Conservation (phyloP, 2,113 vertebrate species). For the Bufo gargarizans region DNA sequence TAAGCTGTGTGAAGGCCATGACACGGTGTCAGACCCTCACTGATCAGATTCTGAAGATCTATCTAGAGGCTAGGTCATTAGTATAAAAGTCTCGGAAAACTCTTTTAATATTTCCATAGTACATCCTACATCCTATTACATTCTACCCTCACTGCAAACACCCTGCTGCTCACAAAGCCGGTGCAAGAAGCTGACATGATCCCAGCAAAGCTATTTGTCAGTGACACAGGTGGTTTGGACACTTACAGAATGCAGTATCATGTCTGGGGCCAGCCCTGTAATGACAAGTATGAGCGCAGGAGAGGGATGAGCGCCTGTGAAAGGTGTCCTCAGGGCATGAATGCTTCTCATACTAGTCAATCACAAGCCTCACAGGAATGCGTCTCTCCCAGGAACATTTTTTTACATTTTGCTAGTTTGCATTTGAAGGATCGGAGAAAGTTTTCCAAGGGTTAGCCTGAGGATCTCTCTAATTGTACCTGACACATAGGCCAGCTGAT, state of each 20-base stretch:
- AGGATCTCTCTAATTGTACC: neutral
- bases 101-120: too few relatives aligned
- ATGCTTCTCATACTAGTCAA: slow-evolving; percentile 53
- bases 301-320: slow-evolving; percentile 26
- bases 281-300: slow-evolving; percentile 28
- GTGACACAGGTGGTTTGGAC: slow-evolving; percentile 11
- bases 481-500: slow-evolving; percentile 50
- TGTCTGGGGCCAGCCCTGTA: slow-evolving; percentile 10
- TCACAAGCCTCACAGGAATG: slow-evolving; percentile 54
- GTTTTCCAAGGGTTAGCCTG: slow-evolving; percentile 6
- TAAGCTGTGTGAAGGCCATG: too few relatives aligned
- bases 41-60: too few relatives aligned
- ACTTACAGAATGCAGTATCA: slow-evolving; percentile 28
- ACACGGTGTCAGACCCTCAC: too few relatives aligned
- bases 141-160: neutral
- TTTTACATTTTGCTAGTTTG: slow-evolving; percentile 44
- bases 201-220: neutral
- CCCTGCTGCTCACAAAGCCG: neutral
- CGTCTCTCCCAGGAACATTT: slow-evolving; percentile 56
- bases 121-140: too few relatives aligned
- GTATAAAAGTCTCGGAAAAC: too few relatives aligned
- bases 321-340: slow-evolving; percentile 30
- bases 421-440: slow-evolving; percentile 35
- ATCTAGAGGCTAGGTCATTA: too few relatives aligned
- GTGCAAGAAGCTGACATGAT: neutral